Evolutionary conservation across 2,888 invertebrate genomes (phyloP).

Genomic region (Drosophila pseudotakahashii): DNA sequence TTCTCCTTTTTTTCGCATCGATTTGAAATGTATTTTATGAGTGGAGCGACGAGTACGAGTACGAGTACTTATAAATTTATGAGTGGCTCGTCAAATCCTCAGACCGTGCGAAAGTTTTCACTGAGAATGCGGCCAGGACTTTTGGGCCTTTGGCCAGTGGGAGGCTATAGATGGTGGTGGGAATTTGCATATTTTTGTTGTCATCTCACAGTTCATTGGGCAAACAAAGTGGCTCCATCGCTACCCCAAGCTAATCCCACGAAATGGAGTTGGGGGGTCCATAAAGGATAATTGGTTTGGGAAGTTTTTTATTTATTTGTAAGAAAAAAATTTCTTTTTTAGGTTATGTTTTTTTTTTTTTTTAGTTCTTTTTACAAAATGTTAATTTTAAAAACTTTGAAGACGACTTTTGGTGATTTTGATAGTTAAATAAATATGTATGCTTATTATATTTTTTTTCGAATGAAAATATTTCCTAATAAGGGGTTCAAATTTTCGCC

Average conservation of each 20-base stretch:
- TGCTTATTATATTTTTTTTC: background rate
- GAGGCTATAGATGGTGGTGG: slow-evolving; percentile 7
- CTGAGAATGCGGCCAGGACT: slow-evolving; percentile 26
- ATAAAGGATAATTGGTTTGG: too few species aligned
- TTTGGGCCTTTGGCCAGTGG: slow-evolving; percentile 8
- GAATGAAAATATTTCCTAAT: background rate
- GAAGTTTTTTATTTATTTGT: too few species aligned
- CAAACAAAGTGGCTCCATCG: slow-evolving; percentile 14
- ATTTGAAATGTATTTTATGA: slow-evolving; percentile 66
- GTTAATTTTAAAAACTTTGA: too few species aligned
- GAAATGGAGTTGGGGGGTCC: slow-evolving; percentile 1
- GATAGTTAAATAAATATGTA: background rate
- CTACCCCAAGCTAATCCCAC: background rate
- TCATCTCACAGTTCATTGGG: slow-evolving; percentile 49
- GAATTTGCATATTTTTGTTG: slow-evolving; percentile 37
- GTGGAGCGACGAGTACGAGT: slow-evolving; percentile 38
- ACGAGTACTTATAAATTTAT: slow-evolving; percentile 71
- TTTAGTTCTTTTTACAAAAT: too few species aligned
- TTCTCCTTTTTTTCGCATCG: slow-evolving; percentile 39
- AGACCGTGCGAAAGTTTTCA: slow-evolving; percentile 70
- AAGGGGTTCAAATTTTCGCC: background rate
- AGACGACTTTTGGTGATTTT: too few species aligned
- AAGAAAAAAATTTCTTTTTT: too few species aligned
- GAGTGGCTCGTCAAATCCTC: slow-evolving; percentile 58
- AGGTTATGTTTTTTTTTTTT: too few species aligned